Conservation (phyloP, 2,113 vertebrate species). For the Dicrurus megarhynchus region DNA sequence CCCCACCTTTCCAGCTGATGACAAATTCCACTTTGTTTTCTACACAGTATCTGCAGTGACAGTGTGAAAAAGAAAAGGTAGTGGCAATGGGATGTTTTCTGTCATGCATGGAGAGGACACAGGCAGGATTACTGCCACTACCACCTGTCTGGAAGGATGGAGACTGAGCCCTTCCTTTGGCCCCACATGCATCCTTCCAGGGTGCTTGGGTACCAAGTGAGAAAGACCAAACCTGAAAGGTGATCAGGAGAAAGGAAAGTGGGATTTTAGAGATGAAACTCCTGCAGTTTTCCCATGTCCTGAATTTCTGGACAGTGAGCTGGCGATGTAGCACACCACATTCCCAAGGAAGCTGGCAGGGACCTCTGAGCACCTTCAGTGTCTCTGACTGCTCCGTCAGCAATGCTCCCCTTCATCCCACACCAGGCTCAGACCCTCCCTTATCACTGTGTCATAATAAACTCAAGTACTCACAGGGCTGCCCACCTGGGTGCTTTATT, state of each 20-base stretch:
- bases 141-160: neutral
- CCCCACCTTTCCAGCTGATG: neutral
- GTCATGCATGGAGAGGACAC: neutral
- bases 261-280: neutral
- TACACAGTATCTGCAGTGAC: neutral
- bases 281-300: neutral
- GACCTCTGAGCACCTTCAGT: neutral
- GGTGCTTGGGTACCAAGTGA: neutral
- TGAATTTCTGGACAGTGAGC: neutral
- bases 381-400: neutral
- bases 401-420: neutral
- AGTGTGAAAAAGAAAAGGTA: neutral
- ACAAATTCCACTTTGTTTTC: neutral
- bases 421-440: neutral
- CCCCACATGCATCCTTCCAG: neutral
- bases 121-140: neutral
- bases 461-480: neutral
- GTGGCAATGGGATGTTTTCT: neutral
- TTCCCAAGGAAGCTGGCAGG: neutral
- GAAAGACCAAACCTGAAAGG: neutral
- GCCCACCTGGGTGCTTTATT: neutral
- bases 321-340: fast-evolving
- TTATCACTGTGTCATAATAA: neutral
- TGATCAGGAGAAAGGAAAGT: neutral
- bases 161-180: neutral